Evolutionary conservation across 1,140 invertebrate genomes (phyloP), one percentile per base, ranked within the genome.

Genomic region (Musca domestica): DNA sequence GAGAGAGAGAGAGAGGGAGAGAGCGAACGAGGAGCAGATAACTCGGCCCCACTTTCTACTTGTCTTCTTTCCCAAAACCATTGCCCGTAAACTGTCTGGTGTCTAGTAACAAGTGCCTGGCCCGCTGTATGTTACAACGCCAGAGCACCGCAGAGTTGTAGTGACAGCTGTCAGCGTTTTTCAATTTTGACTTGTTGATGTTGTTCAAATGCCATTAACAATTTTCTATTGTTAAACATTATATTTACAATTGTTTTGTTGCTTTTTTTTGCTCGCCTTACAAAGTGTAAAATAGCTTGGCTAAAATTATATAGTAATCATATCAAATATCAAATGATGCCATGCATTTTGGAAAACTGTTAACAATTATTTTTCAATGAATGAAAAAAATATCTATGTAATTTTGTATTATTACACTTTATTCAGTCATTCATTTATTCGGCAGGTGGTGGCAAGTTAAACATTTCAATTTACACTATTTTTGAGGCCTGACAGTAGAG

Each of bases 301-400:
- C 22, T 30, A 15, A 27, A 56, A 56, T 27, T 1, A 56, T 1
- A 56, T 56, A 27, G 12, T 27, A 56, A 56, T 56, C 52, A 61
- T 61, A 61, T 61, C 27, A 61, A 61, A 61, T 61, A 61, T 61
- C 56, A 61, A 12, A 10, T 34, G 12, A 34, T 61, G 34, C 17
- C 17, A n/a, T n/a, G n/a, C n/a, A n/a, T n/a, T n/a, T 51, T 51
- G 6, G 20, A 51, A 51, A 34, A 20, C 17, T 61, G 27, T 61
- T 61, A 61, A 61, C 27, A 56, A 56, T 56, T 27, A 61, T 61
- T 61, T 34, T 30, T n/a, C n/a, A n/a, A n/a, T n/a, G n/a, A n/a
- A n/a, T n/a, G n/a, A n/a, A 61, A 61, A 27, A 41, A 61, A 61
- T 34, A 56, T 34, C 20, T 61, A 30, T 20, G 14, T n/a, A 27